A percentile compares a stretch with the other conserved stretches of the same genome.
phyloP scores from a whole-genome alignment of 2,888 invertebrate genomes.

The Nyleta sp. region DNA sequence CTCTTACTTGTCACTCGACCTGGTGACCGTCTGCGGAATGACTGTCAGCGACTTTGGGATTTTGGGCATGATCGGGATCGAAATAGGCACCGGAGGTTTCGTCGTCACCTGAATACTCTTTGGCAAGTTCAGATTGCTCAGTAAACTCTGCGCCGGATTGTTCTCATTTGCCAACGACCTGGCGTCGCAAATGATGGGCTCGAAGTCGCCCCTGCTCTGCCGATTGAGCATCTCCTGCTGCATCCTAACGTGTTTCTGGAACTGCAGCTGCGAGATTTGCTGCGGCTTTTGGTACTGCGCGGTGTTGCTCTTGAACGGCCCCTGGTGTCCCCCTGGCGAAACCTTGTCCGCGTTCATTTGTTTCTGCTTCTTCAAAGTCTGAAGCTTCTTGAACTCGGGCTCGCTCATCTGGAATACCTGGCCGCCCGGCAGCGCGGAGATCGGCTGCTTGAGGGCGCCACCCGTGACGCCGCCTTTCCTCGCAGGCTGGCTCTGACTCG shows the following conservation, averaged over 20 bases:
- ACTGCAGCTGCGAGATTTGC: conserved; percentile 75
- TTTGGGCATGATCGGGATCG: conserved; percentile 87
- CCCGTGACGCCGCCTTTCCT: conserved; percentile 50
- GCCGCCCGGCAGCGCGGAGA: conserved; percentile 85
- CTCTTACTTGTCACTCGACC: conserved; percentile 76
- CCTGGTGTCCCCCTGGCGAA: neutral
- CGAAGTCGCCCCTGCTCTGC: conserved; percentile 79
- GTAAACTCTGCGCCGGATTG: conserved; percentile 77
- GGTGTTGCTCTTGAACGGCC: conserved; percentile 1
- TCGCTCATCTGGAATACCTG: conserved; percentile 91
- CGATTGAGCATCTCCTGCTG: conserved; percentile 80
- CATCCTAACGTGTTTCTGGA: conserved; percentile 79
- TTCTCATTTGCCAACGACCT: conserved; percentile 78
- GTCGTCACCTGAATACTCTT: conserved; percentile 81
- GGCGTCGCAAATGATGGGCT: conserved; percentile 81
- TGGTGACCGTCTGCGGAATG: conserved; percentile 87
- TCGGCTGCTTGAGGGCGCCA: conserved; percentile 78
- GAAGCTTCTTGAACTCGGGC: conserved; percentile 89
- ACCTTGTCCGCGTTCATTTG: conserved; percentile 78
- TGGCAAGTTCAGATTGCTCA: conserved; percentile 79
- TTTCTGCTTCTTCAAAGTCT: conserved; percentile 83
- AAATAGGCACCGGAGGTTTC: conserved; percentile 71
- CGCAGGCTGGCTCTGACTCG: conserved; percentile 66
- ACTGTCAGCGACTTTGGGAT: conserved; percentile 92
- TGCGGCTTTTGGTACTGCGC: conserved; percentile 70